A percentile compares a stretch with the other conserved stretches of the same genome.
phyloP scores from a whole-genome alignment of 2,113 vertebrate genomes.

The Boleophthalmus pectinirostris region DNA sequence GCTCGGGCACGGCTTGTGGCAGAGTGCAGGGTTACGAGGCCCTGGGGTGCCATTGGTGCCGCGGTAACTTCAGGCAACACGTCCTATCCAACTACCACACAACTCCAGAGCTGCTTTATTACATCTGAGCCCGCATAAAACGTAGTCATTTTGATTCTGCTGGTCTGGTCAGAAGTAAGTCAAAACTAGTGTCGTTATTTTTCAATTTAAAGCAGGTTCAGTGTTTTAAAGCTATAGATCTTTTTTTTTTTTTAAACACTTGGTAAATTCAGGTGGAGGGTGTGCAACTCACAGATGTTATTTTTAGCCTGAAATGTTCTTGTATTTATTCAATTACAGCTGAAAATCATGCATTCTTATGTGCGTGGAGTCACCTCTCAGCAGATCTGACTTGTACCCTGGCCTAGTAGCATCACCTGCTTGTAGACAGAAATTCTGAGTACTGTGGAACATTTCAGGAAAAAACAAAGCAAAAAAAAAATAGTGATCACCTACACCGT shows the following conservation, averaged over 20 bases:
- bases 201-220: not conserved
- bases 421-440: not conserved
- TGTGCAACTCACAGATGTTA: not conserved
- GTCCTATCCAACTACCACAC: constrained; percentile 65
- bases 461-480: not conserved
- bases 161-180: not conserved
- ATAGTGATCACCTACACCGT: not conserved
- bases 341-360: no score
- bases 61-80: constrained; percentile 68
- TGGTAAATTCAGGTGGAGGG: not conserved
- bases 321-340: no score
- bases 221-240: no score
- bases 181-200: not conserved
- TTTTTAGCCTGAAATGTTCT: no score
- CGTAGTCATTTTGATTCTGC: not conserved
- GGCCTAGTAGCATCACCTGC: not conserved
- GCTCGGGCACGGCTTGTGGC: constrained; percentile 41
- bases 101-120: constrained; percentile 63
- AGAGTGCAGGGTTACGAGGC: constrained; percentile 68
- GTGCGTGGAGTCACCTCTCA: not conserved
- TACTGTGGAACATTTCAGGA: not conserved
- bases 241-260: not conserved
- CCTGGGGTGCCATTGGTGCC: constrained; percentile 64
- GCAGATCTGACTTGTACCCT: not conserved
- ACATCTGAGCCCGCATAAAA: constrained; percentile 32